phyloP scores from a whole-genome alignment of 2,113 vertebrate species.

The Pimephales promelas region DNA sequence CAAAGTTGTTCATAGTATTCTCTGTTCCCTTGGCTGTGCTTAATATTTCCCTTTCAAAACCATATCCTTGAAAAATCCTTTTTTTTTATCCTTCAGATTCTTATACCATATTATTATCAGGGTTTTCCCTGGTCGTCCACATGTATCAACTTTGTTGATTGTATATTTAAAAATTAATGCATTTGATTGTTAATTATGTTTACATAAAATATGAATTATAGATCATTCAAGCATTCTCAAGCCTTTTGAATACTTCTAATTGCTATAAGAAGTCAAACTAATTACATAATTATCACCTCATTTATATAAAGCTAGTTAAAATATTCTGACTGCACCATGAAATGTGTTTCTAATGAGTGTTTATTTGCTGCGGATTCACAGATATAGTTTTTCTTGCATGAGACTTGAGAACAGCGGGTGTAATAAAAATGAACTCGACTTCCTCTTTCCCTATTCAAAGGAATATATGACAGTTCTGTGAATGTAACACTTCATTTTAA shows the following conservation, averaged over 20 bases:
- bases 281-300: neutral
- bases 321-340: neutral
- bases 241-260: neutral
- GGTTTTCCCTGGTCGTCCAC: neutral
- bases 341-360: slow-evolving; percentile 11
- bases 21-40: slow-evolving; percentile 1
- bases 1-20: neutral
- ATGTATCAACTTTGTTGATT: neutral
- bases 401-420: neutral
- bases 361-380: neutral
- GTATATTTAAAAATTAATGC: neutral
- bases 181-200: slow-evolving; percentile 12
- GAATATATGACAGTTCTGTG: neutral
- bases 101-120: neutral
- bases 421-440: neutral
- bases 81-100: slow-evolving; percentile 5
- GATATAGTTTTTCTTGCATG: slow-evolving; percentile 8
- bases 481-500: neutral
- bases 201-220: neutral
- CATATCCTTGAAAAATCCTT: neutral
- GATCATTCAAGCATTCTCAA: neutral
- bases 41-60: slow-evolving; percentile 24
- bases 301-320: neutral
- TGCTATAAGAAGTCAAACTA: neutral
- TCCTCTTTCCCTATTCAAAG: neutral